Base-by-base conservation (phyloP, 1,140 invertebrate species). In the Diorhabda sublineata region DNA sequence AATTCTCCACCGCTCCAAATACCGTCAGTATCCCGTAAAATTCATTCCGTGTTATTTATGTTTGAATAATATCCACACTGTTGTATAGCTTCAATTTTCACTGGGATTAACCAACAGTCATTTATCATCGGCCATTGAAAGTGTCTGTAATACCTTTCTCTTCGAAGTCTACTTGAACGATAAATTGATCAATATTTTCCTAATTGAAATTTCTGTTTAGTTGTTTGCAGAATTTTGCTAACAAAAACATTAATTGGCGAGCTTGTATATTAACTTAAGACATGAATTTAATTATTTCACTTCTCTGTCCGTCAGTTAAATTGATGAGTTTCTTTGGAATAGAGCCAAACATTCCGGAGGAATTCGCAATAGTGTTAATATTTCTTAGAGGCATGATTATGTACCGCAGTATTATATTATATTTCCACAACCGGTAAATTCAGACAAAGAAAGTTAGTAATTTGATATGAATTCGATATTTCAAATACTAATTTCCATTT, bases 41-140 rank as follows among this genome's bases (percentile, higher is more conserved):
- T 52, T 52, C 47, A 6, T 8, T 52, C n/a, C 6, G 2, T 52
- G 47, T 52, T 52, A n/a, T 52, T 52, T 52, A 52, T 52, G 47
- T 52, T 52, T n/a, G 47, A 52, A 52, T 52, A 52, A 52, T n/a
- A n/a, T 52, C 47, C 47, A 52, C 47, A n/a, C n/a, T n/a, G 47
- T 2, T 52, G 47, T 6, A 52, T n/a, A 52, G 6, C 47, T 8
- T 8, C 47, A 52, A 52, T 52, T 52, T 52, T 52, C 47, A 52
- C 6, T 52, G 6, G 47, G 47, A 52, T 52, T 52, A 52, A n/a
- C 2, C 47, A 2, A 2, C 4, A 6, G 47, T n/a, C 47, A 52
- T 52, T 52, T 52, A 52, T 52, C 47, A 52, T 52, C 47, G 47
- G 6, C 47, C 47, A 52, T 52, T 52, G 6, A 52, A 52, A 52